Conservation (phyloP, 2,113 vertebrate genomes). For the western clawed frog (Xenopus tropicalis) region DNA sequence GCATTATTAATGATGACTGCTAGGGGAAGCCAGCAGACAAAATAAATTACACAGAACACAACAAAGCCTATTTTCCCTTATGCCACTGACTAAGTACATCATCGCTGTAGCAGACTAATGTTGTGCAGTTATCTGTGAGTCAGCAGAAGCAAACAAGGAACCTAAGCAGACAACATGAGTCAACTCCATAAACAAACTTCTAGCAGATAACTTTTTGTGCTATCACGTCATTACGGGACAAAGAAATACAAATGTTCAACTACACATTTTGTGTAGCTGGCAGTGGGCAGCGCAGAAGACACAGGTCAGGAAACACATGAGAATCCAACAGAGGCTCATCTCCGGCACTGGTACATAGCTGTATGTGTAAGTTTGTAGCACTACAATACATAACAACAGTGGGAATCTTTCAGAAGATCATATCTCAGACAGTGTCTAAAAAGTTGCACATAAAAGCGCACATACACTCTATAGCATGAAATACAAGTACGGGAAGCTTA, state of each 20-base stretch:
- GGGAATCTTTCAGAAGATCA: constrained; percentile 29
- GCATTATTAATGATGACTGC: no score
- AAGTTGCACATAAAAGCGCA: no score
- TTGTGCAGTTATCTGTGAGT: background rate
- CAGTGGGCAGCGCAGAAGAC: background rate
- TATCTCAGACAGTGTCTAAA: no score
- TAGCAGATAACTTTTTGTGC: constrained; percentile 17
- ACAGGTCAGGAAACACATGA: constrained; percentile 14
- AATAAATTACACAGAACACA: no score
- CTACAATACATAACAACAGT: constrained; percentile 24
- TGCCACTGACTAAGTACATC: background rate
- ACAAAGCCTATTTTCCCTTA: no score
- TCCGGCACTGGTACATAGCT: background rate
- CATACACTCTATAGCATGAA: no score
- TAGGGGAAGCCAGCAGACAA: no score
- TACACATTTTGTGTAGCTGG: background rate
- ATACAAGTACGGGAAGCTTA: no score
- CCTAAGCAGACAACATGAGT: constrained; percentile 22
- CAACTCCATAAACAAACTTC: constrained; percentile 14
- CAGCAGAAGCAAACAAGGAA: background rate
- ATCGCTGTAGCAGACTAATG: background rate
- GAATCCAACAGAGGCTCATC: constrained; percentile 9
- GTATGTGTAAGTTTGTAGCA: constrained; percentile 10
- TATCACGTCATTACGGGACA: background rate
- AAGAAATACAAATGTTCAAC: constrained; percentile 18